Evolutionary conservation across 1,140 invertebrate genomes (phyloP), one percentile per base, ranked within the genome.

Genomic region (Ceratosolen solmsi): DNA sequence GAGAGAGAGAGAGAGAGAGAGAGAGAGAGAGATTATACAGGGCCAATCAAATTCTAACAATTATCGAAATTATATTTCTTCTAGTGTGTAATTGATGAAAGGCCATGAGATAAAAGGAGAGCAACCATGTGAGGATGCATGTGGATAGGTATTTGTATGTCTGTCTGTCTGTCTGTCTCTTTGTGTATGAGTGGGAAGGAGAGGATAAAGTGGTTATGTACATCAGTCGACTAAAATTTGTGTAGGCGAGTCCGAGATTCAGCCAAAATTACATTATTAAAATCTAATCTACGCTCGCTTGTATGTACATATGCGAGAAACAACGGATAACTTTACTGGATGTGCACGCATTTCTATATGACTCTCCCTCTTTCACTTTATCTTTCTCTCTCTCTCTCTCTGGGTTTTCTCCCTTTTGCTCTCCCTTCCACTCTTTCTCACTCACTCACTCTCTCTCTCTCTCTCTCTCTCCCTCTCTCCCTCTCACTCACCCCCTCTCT

Each of bases 231-330:
- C 80, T 72, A 82, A 72, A 84, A 84, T 86, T 85, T 81, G 60
- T 11, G 36, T 82, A 80, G 86, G 86, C 86, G 86, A 88, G 38
- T 71, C n/a, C 70, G 41, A 25, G 25, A 54, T 71, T 49, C 70
- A 9, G 85, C 86, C 84, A 82, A 88, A 88, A 89, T 89, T 89
- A 87, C 88, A 90, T 90, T 90, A 90, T 90, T 90, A 90, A 89
- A 90, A 90, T 89, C 88, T 89, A 90, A 90, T 90, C 89, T 88
- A 86, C 87, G 88, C 86, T 86, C 82, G 33, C 76, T 71, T 33
- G 33, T 30, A 9, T 38, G 72, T 74, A 15, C 11, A 36, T 30
- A 38, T 15, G 17, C 13, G 72, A 56, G 5, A 17, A 49, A 22
- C 8, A 30, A 15, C 27, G 22, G 20, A 17, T 30, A 75, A 56